Conservation (phyloP, 2,113 vertebrate genomes). For the Prinia subflava region DNA sequence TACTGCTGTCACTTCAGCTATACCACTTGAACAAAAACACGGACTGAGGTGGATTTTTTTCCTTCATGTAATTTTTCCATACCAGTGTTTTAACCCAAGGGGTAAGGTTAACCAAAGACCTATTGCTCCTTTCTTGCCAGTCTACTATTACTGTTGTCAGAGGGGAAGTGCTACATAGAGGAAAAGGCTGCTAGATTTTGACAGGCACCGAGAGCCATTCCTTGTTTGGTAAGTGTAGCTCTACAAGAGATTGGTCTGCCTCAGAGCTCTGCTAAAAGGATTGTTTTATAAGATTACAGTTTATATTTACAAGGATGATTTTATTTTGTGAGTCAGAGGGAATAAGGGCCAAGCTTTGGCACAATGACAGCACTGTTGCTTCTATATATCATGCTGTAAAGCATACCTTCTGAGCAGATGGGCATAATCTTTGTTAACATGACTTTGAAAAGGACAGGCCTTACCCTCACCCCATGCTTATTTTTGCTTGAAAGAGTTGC, state of each 20-base stretch:
- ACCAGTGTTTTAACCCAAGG: not conserved
- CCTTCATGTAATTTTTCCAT: not conserved
- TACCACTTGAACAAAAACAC: not conserved
- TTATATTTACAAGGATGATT: conserved; percentile 12
- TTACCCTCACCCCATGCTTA: not conserved
- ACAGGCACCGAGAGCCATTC: not conserved
- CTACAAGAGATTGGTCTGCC: not conserved
- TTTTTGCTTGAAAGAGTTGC: not conserved
- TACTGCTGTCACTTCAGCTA: not conserved
- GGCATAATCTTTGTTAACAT: not conserved
- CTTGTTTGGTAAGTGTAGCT: not conserved
- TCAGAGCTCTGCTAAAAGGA: not conserved
- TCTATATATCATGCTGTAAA: not conserved
- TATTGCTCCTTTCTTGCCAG: not conserved
- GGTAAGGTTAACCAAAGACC: not conserved
- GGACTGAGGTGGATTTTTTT: not conserved
- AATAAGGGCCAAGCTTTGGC: not conserved
- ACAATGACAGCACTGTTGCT: not conserved
- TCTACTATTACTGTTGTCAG: not conserved
- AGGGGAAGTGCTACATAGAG: not conserved
- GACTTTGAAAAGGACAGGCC: not conserved
- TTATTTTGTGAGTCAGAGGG: conserved; percentile 23
- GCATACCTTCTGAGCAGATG: not conserved
- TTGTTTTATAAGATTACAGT: not conserved
- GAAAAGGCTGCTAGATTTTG: not conserved